A percentile compares a stretch with the other conserved stretches of the same genome.
Conservation (phyloP, 2,113 vertebrate species). For the Sander lucioperca region DNA sequence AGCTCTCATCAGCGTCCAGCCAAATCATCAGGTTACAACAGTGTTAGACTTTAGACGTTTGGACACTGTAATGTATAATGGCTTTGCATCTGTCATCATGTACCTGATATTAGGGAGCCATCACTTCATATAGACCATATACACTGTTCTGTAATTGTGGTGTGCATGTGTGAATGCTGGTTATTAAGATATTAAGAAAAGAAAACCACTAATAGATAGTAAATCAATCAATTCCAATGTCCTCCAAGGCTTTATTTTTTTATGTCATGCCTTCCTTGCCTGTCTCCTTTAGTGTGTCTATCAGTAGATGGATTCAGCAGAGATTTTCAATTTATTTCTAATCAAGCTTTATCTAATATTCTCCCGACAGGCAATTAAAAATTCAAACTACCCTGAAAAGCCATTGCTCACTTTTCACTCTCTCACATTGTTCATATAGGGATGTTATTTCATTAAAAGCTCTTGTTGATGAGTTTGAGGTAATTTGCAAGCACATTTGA, state of each 20-base stretch:
- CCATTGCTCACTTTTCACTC: slow-evolving; percentile 87
- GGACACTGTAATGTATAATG: background rate
- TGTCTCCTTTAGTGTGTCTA: slow-evolving; percentile 82
- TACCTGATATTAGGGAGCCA: background rate
- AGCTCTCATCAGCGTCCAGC: slow-evolving; percentile 32
- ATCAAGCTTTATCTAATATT: slow-evolving; percentile 89
- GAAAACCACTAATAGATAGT: slow-evolving; percentile 65
- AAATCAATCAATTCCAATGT: slow-evolving; percentile 79
- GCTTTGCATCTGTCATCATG: background rate
- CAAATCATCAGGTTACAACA: slow-evolving; percentile 32
- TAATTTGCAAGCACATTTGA: slow-evolving; percentile 84
- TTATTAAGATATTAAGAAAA: slow-evolving; percentile 47
- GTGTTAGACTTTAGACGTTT: background rate
- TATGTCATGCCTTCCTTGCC: slow-evolving; percentile 62
- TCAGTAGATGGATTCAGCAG: slow-evolving; percentile 83
- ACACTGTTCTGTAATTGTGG: background rate
- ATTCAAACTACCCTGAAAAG: slow-evolving; percentile 85
- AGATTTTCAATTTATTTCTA: slow-evolving; percentile 89
- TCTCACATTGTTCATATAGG: slow-evolving; percentile 84
- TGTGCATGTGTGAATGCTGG: slow-evolving; percentile 9
- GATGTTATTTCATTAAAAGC: slow-evolving; percentile 88
- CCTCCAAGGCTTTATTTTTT: slow-evolving; percentile 46
- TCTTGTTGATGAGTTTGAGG: slow-evolving; percentile 85
- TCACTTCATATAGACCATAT: slow-evolving; percentile 10
- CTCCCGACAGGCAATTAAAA: slow-evolving; percentile 88